Conservation (phyloP, 2,888 invertebrate species). For the Allygus modestus region DNA sequence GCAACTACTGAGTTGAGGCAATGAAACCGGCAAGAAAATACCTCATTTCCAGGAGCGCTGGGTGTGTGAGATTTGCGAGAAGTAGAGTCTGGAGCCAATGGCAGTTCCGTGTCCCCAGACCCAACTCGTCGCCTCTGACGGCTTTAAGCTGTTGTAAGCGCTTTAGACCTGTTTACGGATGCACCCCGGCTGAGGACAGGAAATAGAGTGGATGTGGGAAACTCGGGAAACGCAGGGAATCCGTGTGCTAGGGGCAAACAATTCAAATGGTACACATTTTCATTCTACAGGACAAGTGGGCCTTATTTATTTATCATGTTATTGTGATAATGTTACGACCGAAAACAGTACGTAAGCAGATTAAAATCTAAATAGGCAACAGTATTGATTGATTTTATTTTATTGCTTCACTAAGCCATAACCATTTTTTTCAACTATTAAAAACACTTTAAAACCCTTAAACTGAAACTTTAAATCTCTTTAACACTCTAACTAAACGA, state of each 20-base stretch:
- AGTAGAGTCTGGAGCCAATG: not conserved
- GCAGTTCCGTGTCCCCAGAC: conserved; percentile 3
- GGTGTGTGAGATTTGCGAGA: not conserved
- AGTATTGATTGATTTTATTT: too few species aligned
- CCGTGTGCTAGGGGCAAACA: not conserved
- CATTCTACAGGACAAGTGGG: not conserved
- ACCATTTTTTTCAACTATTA: too few species aligned
- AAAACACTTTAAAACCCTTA: too few species aligned
- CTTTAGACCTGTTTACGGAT: conserved; percentile 37
- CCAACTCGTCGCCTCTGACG: not conserved
- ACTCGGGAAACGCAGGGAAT: not conserved
- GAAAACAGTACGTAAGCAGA: too few species aligned
- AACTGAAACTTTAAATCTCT: too few species aligned
- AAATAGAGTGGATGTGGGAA: conserved; percentile 7
- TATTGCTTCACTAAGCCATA: too few species aligned
- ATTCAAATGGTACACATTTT: not conserved
- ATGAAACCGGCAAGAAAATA: too few species aligned
- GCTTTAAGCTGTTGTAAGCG: conserved; percentile 22
- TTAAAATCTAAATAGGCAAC: too few species aligned
- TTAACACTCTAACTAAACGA: too few species aligned
- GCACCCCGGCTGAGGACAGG: conserved; percentile 20
- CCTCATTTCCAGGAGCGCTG: not conserved
- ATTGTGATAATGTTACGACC: too few species aligned
- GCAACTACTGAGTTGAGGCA: too few species aligned
- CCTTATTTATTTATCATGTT: too few species aligned